Evolutionary conservation across 2,888 invertebrate genomes (phyloP), one percentile per base, ranked within the genome.

Genomic region (Mesochorus sp.): DNA sequence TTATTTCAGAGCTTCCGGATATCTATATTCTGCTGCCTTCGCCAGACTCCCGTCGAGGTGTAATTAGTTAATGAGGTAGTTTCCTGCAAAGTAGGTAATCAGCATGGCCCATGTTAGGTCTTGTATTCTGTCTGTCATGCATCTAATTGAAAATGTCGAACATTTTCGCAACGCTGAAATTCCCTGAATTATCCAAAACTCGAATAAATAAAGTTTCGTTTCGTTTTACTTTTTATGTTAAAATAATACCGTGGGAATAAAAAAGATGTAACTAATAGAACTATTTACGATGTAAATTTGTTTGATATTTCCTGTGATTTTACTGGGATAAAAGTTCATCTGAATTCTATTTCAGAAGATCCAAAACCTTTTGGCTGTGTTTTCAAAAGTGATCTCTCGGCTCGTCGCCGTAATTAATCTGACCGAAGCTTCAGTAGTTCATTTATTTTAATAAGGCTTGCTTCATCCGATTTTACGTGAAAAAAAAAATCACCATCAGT

Each of bases 381-480:
- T n/a, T 24, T 24, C 51, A 10, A n/a, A 42, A 66, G 66, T 61
- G 70, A 70, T 61, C 61, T 53, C 64, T 34, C 31, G 28, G 6
- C 42, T 66, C 39, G 64, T 67, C 77, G 66, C 72, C 81, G 76
- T 86, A 86, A 86, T 86, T 86, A 80, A 81, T 80, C 82, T 64
- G 34, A 78, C 79, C 81, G 81, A 83, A 81, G 81, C 72, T 79
- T 79, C 80, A 68, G 82, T 82, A 84, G 79, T 83, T 76, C 82
- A 86, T 84, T 85, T 85, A 85, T 86, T 84, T 83, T 85, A 86
- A 86, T 86, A 81, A 81, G 83, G 57, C 72, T 77, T n/a, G n/a
- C 68, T 76, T 75, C 71, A 73, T 64, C 75, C 75, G 71, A 76
- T 59, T 71, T 57, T 62, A 66, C 70, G 53, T n/a, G n/a, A n/a